These are phyloP conservation scores for Drosophila arizonae DNA, from an alignment of 1,140 invertebrate genomes.

Conservation along the genomic window DNA sequence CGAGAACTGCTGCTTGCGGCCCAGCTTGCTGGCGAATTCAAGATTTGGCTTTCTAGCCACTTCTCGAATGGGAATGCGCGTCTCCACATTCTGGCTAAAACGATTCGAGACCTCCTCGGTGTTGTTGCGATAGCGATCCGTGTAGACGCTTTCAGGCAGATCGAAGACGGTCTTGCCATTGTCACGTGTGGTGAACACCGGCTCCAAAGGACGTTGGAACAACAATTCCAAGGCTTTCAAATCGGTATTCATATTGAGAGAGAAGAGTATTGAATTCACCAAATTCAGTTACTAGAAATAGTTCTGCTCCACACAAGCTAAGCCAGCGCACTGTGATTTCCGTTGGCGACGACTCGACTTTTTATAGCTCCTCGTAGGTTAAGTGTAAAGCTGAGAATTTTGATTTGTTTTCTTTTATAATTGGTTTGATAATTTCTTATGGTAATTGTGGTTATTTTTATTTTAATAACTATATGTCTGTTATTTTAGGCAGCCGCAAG, in stretches of 20 bases:
- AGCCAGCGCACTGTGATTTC: constrained; percentile 20
- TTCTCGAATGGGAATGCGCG: constrained; percentile 83
- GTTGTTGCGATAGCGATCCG: constrained; percentile 69
- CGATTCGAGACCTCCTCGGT: constrained; percentile 83
- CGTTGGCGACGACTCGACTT: neutral
- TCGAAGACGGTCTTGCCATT: constrained; percentile 85
- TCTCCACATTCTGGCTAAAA: constrained; percentile 83
- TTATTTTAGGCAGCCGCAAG: neutral
- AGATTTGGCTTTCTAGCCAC: constrained; percentile 79
- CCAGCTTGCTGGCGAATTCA: constrained; percentile 54
- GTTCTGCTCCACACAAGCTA: constrained; percentile 23
- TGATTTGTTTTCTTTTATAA: neutral
- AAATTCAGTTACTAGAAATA: neutral
- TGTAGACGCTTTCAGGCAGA: constrained; percentile 84
- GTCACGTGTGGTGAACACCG: constrained; percentile 86
- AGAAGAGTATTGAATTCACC: neutral
- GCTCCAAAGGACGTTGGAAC: constrained; percentile 86
- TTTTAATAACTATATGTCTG: neutral
- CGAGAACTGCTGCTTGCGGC: constrained; percentile 83
- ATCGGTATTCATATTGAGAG: constrained; percentile 54
- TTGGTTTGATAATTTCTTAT: neutral
- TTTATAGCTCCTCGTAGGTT: constrained; percentile 23
- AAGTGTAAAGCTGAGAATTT: neutral
- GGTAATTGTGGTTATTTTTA: constrained; percentile 5
- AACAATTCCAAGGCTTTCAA: constrained; percentile 83